Conservation (phyloP, 2,113 vertebrate genomes). For the Corythoichthys intestinalis region DNA sequence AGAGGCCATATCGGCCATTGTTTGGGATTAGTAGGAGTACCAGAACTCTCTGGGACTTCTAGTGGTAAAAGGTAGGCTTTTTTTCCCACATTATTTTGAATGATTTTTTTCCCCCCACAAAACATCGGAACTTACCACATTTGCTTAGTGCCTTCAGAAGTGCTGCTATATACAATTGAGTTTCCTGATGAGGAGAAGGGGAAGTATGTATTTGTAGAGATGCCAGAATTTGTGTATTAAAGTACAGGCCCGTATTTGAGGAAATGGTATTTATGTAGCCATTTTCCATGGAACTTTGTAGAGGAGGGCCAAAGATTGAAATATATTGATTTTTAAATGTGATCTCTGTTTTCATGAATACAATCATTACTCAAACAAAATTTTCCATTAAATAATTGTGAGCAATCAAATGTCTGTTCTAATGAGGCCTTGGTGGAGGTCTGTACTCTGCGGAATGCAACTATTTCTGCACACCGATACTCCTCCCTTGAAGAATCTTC, state of each 20-base stretch:
- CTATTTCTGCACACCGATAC: not conserved
- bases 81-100: too few relatives aligned
- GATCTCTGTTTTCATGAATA: not conserved
- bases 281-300: not conserved
- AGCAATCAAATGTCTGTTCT: not conserved
- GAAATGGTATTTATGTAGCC: not conserved
- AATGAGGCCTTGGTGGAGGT: not conserved
- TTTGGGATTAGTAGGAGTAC: too few relatives aligned
- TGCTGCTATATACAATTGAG: not conserved
- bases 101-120: too few relatives aligned
- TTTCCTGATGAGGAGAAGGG: not conserved
- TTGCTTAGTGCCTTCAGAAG: too few relatives aligned
- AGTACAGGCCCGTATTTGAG: not conserved
- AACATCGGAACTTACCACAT: too few relatives aligned
- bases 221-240: not conserved
- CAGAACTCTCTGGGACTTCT: too few relatives aligned
- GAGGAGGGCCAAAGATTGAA: not conserved
- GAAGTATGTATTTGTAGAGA: not conserved
- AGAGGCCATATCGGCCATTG: too few relatives aligned
- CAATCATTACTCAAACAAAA: not conserved
- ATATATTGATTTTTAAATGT: not conserved
- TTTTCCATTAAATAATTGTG: not conserved
- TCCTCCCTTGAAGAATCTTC: conserved; percentile 48
- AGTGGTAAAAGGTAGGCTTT: too few relatives aligned
- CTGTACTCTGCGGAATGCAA: not conserved